Evolutionary conservation across 2,888 invertebrate species (phyloP).

Genomic region (Rotaria magnacalcarata): DNA sequence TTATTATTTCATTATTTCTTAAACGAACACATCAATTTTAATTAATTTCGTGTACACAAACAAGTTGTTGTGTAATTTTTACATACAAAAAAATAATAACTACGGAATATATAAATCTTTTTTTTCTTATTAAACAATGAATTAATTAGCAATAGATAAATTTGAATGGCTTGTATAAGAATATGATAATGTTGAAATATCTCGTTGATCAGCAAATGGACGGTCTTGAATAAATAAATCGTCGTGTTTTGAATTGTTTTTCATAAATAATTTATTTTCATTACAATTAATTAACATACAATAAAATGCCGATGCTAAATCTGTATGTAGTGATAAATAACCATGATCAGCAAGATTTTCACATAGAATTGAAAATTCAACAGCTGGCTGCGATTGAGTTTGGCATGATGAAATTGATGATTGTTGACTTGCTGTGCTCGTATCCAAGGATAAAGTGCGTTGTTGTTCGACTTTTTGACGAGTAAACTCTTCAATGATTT

Average conservation of each 20-base stretch:
- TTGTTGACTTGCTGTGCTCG: not conserved
- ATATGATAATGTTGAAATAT: slow-evolving; percentile 15
- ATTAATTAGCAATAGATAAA: not conserved
- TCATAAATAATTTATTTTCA: slow-evolving; percentile 28
- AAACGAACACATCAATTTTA: not conserved
- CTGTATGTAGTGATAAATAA: not conserved
- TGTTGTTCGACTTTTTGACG: not conserved
- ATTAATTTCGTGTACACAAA: not conserved
- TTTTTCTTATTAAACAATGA: not conserved
- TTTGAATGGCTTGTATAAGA: slow-evolving; percentile 1
- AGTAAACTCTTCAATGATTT: slow-evolving; percentile 5
- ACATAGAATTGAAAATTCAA: not conserved
- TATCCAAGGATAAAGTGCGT: not conserved
- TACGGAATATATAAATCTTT: not conserved
- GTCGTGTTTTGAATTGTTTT: not conserved
- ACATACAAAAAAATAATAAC: not conserved
- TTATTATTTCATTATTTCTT: not conserved
- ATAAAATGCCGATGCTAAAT: slow-evolving; percentile 32
- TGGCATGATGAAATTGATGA: not conserved
- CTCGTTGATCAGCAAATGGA: slow-evolving; percentile 6
- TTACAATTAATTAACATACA: slow-evolving; percentile 35
- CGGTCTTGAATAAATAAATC: not conserved
- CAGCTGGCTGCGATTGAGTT: not conserved
- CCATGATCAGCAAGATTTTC: slow-evolving; percentile 4
- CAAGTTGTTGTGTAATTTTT: not conserved